Conservation (phyloP, 2,113 vertebrate genomes). For the Tringa solitaria region DNA sequence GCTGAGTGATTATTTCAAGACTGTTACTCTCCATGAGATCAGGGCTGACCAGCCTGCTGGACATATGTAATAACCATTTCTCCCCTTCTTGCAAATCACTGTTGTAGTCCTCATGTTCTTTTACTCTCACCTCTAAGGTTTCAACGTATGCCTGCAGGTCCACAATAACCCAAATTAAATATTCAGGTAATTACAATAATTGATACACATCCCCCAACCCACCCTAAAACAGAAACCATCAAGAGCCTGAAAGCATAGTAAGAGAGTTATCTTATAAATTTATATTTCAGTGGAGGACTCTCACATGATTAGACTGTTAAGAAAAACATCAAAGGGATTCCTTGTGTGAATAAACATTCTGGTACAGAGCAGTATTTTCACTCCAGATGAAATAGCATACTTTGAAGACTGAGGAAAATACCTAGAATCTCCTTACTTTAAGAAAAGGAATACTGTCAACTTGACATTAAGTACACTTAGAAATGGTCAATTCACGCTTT, state of each 20-base stretch:
- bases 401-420: background rate
- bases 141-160: slow-evolving; percentile 77
- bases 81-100: slow-evolving; percentile 92
- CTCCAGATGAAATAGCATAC: background rate
- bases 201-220: rapidly evolving
- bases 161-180: background rate
- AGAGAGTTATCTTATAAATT: background rate
- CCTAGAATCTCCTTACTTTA: background rate
- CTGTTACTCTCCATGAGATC: slow-evolving; percentile 82
- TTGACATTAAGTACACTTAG: background rate
- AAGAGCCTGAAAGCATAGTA: background rate
- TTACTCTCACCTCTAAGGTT: slow-evolving; percentile 83
- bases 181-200: background rate
- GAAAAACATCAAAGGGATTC: background rate
- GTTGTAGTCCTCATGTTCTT: slow-evolving; percentile 92
- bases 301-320: background rate
- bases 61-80: slow-evolving; percentile 96
- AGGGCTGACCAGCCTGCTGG: slow-evolving; percentile 88
- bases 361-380: background rate
- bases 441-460: background rate
- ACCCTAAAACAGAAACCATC: background rate
- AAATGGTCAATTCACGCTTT: background rate
- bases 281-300: background rate
- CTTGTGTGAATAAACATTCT: background rate
- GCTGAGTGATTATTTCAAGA: slow-evolving; percentile 91